Evolutionary conservation across 92 coral and sea anemone species (phyloP).

Genomic region (Porites lobata): DNA sequence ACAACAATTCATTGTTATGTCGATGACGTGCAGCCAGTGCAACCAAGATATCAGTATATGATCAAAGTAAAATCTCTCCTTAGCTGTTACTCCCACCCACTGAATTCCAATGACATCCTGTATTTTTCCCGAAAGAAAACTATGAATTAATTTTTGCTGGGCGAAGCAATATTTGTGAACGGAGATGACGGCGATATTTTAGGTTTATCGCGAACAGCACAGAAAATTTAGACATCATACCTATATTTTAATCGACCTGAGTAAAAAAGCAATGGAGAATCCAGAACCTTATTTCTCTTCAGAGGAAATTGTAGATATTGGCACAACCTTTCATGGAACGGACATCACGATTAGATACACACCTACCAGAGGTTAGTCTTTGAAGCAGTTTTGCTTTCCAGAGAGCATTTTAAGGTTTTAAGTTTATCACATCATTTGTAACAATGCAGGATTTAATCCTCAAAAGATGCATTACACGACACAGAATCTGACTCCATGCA

Average conservation of each 20-base stretch:
- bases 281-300: not conserved
- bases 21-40: not conserved
- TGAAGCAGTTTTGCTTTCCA: not conserved
- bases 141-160: not conserved
- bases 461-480: too few species aligned
- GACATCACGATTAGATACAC: not conserved
- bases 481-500: too few species aligned
- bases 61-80: slow-evolving; percentile 25
- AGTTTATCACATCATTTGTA: too few species aligned
- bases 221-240: not conserved
- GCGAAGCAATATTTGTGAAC: not conserved
- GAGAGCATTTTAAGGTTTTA: not conserved
- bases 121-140: not conserved
- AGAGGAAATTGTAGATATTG: slow-evolving; percentile 1
- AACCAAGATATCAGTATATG: not conserved
- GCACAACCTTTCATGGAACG: not conserved
- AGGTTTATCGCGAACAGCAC: too few species aligned
- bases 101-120: not conserved
- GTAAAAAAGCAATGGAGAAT: rapidly evolving
- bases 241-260: not conserved
- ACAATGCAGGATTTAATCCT: too few species aligned
- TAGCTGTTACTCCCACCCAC: not conserved
- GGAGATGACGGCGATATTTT: not conserved
- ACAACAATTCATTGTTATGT: not conserved
- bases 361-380: not conserved